Percentiles rank a stretch among this genome's conserved stretches.
These are phyloP conservation scores for Eristalis intricaria DNA, from an alignment of 2,888 invertebrate species.

Conservation along the genomic window DNA sequence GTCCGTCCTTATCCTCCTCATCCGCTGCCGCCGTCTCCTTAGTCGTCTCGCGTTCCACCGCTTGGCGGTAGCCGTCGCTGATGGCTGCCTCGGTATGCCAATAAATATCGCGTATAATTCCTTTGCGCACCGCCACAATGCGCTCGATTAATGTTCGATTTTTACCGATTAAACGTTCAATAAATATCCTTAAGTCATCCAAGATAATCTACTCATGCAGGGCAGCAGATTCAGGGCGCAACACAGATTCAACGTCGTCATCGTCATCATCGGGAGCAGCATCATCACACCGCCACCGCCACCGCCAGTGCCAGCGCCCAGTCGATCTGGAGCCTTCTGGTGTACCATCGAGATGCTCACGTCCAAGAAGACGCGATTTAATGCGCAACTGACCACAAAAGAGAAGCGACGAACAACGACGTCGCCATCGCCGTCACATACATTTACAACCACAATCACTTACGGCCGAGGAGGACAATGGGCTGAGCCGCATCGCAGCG, in stretches of 20 bases:
- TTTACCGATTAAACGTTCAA: conserved; percentile 67
- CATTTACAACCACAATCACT: conserved; percentile 10
- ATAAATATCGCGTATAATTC: conserved; percentile 64
- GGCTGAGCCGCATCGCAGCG: conserved; percentile 39
- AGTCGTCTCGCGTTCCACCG: background rate
- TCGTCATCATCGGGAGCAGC: conserved; percentile 60
- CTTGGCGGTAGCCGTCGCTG: background rate
- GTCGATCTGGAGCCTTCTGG: background rate
- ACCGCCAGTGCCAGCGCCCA: background rate
- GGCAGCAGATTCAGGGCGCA: conserved; percentile 46
- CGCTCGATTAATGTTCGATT: conserved; percentile 69
- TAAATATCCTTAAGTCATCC: conserved; percentile 71
- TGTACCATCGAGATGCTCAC: conserved; percentile 29
- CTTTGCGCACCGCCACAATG: conserved; percentile 37
- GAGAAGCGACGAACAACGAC: conserved; percentile 36
- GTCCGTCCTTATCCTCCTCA: conserved; percentile 4
- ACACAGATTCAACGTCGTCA: conserved; percentile 53
- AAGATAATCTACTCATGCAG: conserved; percentile 62
- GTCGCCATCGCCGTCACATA: background rate
- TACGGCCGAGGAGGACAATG: conserved; percentile 40
- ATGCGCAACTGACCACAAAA: conserved; percentile 56
- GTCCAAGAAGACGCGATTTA: conserved; percentile 50
- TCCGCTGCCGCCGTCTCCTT: conserved; percentile 26
- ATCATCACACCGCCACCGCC: conserved; percentile 38
- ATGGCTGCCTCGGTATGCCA: conserved; percentile 57